Conservation (phyloP, 2,113 vertebrate species). For the Sisor rabdophorus region DNA sequence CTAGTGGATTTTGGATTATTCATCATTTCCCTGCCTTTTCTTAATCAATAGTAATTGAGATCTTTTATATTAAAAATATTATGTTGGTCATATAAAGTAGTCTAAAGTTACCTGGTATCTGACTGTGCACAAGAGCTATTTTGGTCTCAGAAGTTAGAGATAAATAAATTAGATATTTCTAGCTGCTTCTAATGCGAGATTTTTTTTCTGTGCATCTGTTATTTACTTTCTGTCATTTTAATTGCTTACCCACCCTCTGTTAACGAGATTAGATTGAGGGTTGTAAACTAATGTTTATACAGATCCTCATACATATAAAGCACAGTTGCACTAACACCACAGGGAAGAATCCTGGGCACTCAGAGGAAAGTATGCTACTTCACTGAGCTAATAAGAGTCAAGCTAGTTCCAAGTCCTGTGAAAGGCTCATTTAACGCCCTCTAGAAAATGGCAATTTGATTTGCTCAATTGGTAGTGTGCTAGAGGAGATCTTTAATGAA, state of each 20-base stretch:
- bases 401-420: slow-evolving; percentile 55
- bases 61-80: neutral
- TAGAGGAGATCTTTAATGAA: slow-evolving; percentile 59
- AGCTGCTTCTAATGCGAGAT: neutral
- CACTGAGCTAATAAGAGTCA: slow-evolving; percentile 64
- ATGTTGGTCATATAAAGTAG: no score
- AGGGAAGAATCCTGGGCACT: slow-evolving; percentile 41
- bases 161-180: neutral
- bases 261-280: slow-evolving; percentile 11
- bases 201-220: slow-evolving; percentile 1
- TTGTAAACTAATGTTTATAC: slow-evolving; percentile 3
- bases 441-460: slow-evolving; percentile 63
- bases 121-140: neutral
- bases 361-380: slow-evolving; percentile 61
- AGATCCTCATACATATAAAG: slow-evolving; percentile 19
- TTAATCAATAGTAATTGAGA: neutral
- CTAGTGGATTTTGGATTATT: slow-evolving; percentile 17
- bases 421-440: slow-evolving; percentile 67
- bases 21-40: slow-evolving; percentile 5
- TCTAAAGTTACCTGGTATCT: neutral
- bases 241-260: slow-evolving; percentile 17
- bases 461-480: slow-evolving; percentile 65
- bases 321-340: slow-evolving; percentile 16
- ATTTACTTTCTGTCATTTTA: neutral
- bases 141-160: neutral